Base-by-base conservation (phyloP, 2,797 vertebrate genomes). In the Uromys caudimaculatus region DNA sequence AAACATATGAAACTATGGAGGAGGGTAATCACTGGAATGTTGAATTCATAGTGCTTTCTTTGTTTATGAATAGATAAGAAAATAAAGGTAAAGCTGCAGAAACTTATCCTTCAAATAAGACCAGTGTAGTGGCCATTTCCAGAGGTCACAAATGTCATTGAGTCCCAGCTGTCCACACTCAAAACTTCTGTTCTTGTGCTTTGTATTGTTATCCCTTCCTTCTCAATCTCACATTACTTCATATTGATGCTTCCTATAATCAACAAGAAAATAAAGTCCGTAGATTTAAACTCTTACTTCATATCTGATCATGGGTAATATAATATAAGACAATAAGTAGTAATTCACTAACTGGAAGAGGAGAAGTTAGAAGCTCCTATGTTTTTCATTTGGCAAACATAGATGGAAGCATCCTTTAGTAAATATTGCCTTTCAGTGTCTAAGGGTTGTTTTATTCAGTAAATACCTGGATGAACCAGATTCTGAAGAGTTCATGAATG, bases 311-410 rank as follows among this genome's bases (percentile, higher is more conserved):
- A 17, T 76, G 44, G 19, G 13, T 11, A 88, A 69, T 17, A 38
- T 38, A 88, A 1, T 75, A 78, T 83, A 78, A 91, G 56, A 90
- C 10, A 79, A 56, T 75, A 29, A n/a, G 19, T 19, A n/a, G 19
- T 19, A 78, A 19, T 88, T 23, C 2, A 67, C 12, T 89, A 23
- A 1, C 38, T 69, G 0, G 84, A 78, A 95, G 41, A 79, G 11
- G 85, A 79, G n/a, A 62, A 11, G 62, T 44, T 54, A 87, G 35
- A 79, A 13, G 2, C 32, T 75, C 13, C 16, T 52, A 21, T 19
- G 3, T 73, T 58, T 58, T n/a, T 95, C 35, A 11, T 83, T 89
- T 95, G n/a, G 50, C 64, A 96, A 77, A 89, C 29, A 83, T n/a
- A 21, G 47, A n/a, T 67, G 75, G 52, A n/a, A 71, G 56, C 56